Base-by-base conservation (phyloP, 37 sponge, comb jelly and placozoan species). In the Aplysina aerophoba region DNA sequence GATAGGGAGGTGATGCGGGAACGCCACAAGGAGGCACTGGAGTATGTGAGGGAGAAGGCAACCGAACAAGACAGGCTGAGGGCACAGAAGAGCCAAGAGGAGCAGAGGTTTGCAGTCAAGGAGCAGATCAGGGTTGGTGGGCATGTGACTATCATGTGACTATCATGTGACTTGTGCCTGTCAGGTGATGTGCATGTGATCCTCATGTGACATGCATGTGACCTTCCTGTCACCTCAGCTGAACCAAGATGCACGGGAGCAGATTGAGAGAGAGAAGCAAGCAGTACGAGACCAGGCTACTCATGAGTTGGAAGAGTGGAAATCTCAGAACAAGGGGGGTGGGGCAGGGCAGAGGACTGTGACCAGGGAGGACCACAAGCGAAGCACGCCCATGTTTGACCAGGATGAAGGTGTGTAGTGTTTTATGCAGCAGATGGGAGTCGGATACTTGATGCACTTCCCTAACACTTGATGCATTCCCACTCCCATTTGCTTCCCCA, bases 261-360 rank as follows among this genome's bases (percentile, higher is more conserved):
- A 87, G 56, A 91, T 93, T 62, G 94, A 93, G 78, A 31, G 27
- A 17, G 87, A 85, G 61, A 97, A 97, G 64, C 93, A 97, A 79
- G 86, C 85, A 62, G 95, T 94, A 82, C 88, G 94, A 67, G 92
- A 97, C 66, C 87, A 78, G 31, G 88, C 89, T 0, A 84, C 86
- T 24, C 72, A 68, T 66, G 97, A 92, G 68, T 53, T 95, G 59
- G 91, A 90, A 50, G 84, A 82, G 33, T 95, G 95, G 95, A 87
- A 93, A 56, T 58, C 87, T 44, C 50, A 44, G 8, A 44, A 8
- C 50, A 44, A 8, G 3, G 50, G 50, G 50, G 50, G 50, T 44
- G 50, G 50, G 50, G 50, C 8, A 8, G 50, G 50, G 50, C 50
- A 44, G 50, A 8, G 50, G 8, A 8, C 6, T 8, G 50, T 44